Percentiles rank a stretch among this genome's conserved stretches.
phyloP scores from a whole-genome alignment of 2,797 vertebrate species.

The Prionace glauca region DNA sequence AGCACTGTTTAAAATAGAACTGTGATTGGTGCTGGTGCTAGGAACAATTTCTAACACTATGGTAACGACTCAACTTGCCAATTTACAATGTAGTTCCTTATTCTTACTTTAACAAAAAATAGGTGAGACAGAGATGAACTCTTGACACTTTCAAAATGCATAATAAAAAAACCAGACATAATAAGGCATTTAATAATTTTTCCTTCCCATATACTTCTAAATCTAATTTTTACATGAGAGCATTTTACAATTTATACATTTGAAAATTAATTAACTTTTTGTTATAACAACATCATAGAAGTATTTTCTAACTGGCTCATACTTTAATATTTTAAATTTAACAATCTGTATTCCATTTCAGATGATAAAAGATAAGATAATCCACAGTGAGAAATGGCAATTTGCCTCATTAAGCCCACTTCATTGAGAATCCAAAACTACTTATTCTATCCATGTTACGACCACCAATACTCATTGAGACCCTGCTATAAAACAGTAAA shows the following conservation, averaged over 20 bases:
- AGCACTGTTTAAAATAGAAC: not conserved
- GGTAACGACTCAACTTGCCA: not conserved
- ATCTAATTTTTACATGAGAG: not conserved
- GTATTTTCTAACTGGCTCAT: not conserved
- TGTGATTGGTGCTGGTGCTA: not conserved
- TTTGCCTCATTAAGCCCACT: not conserved
- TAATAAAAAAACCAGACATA: not conserved
- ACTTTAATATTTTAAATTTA: not conserved
- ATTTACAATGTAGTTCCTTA: not conserved
- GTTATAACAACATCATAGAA: not conserved
- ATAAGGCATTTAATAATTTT: not conserved
- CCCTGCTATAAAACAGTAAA: not conserved
- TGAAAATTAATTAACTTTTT: not conserved
- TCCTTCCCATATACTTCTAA: not conserved
- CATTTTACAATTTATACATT: not conserved
- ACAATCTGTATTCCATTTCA: not conserved
- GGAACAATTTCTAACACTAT: slow-evolving; percentile 3
- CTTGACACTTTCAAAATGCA: not conserved
- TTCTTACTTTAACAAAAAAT: not conserved
- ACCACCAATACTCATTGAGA: not conserved
- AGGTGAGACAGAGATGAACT: not conserved
- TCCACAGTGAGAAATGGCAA: not conserved
- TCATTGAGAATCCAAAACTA: not conserved
- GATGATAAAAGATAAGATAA: not conserved
- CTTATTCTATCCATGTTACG: not conserved